phyloP scores from a whole-genome alignment of 2,888 invertebrate genomes.

The Imbricaverruca yamaguchii region DNA sequence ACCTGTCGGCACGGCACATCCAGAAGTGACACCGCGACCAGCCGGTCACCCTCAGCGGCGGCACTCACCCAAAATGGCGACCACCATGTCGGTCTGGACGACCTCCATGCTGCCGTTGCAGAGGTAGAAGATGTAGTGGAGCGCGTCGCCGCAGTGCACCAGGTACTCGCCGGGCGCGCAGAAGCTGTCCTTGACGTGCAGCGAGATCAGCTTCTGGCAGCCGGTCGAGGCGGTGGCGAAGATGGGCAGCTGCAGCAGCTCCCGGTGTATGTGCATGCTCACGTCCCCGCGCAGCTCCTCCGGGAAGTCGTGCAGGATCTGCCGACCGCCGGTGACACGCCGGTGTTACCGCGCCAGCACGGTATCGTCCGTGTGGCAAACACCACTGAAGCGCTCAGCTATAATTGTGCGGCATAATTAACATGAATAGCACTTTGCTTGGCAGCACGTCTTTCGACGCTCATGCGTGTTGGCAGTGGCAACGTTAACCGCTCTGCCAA shows the following conservation, averaged over 20 bases:
- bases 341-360: too few species aligned
- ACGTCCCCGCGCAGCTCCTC: constrained; percentile 92
- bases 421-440: too few species aligned
- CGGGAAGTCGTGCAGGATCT: constrained; percentile 92
- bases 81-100: constrained; percentile 91
- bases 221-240: constrained; percentile 93
- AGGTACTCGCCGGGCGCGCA: constrained; percentile 93
- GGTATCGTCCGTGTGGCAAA: too few species aligned
- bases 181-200: constrained; percentile 88
- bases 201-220: constrained; percentile 80
- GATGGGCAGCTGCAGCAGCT: constrained; percentile 86
- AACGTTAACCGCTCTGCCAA: too few species aligned
- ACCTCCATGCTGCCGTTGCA: constrained; percentile 98
- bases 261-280: constrained; percentile 88
- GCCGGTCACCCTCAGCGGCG: neutral
- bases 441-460: too few species aligned
- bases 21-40: too few species aligned
- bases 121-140: constrained; percentile 87
- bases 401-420: too few species aligned
- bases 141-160: constrained; percentile 87
- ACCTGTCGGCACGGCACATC: too few species aligned
- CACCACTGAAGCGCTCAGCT: too few species aligned
- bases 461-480: too few species aligned
- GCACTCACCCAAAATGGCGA: constrained; percentile 82
- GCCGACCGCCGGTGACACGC: constrained; percentile 37